Conservation (phyloP, 1,140 invertebrate genomes). For the Drosophila seguyi region DNA sequence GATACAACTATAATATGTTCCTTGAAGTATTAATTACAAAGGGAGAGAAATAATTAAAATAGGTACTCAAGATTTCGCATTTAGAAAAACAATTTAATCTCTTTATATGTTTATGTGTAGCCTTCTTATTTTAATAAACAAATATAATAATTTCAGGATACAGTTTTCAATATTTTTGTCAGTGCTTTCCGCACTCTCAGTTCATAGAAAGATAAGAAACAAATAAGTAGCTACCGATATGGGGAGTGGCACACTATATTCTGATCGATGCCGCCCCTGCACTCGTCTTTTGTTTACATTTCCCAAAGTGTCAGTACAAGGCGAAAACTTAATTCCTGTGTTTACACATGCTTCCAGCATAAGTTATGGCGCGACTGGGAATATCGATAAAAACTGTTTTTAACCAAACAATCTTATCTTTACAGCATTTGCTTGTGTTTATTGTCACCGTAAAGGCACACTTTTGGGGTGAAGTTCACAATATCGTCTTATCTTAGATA, state of each 20-base stretch:
- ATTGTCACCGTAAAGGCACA: slow-evolving; percentile 6
- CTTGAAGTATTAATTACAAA: no score
- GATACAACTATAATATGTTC: background rate
- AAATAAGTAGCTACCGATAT: slow-evolving; percentile 10
- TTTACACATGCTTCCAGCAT: slow-evolving; percentile 28
- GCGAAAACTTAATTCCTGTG: slow-evolving; percentile 30
- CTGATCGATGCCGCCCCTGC: slow-evolving; percentile 12
- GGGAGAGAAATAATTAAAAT: no score
- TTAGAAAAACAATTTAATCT: no score
- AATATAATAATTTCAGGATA: no score
- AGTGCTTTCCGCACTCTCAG: slow-evolving; percentile 5
- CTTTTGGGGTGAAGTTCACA: slow-evolving; percentile 32
- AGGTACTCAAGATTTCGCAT: no score
- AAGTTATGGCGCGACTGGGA: slow-evolving; percentile 20
- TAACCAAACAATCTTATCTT: slow-evolving; percentile 31
- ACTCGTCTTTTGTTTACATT: slow-evolving; percentile 33
- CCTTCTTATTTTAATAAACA: background rate
- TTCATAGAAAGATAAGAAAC: slow-evolving; percentile 19
- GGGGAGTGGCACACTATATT: background rate
- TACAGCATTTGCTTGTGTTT: background rate
- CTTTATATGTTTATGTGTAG: no score
- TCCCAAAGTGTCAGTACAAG: slow-evolving; percentile 9
- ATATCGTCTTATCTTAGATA: slow-evolving; percentile 1
- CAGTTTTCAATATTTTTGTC: background rate
- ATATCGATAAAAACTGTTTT: slow-evolving; percentile 16